Conservation (phyloP, 2,113 vertebrate genomes). For the Thalassarche chlororhynchos region DNA sequence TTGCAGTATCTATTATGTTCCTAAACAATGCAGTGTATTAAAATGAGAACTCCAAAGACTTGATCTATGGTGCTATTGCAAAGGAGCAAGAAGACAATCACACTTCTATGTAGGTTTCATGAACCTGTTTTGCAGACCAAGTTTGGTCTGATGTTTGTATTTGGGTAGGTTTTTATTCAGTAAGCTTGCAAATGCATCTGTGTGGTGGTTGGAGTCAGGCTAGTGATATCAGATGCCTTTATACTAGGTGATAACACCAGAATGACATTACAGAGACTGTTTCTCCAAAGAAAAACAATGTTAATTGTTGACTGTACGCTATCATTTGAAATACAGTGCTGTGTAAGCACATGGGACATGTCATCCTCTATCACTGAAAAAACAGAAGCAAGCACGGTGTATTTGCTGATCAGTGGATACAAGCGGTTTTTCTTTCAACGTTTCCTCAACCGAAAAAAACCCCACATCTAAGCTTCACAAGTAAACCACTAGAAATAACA, state of each 20-base stretch:
- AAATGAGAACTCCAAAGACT: background rate
- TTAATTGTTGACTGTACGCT: background rate
- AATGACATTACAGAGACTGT: background rate
- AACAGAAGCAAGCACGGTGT: background rate
- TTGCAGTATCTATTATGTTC: accelerated
- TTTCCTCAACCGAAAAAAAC: background rate
- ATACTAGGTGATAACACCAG: background rate
- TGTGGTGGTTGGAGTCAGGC: background rate
- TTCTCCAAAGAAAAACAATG: conserved; percentile 15
- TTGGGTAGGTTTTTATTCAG: background rate
- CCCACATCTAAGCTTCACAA: background rate
- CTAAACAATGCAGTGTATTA: background rate
- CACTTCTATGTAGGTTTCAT: background rate
- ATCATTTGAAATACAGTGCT: conserved; percentile 25
- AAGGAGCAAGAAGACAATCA: background rate
- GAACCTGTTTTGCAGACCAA: background rate
- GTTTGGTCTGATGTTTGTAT: background rate
- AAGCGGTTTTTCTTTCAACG: background rate
- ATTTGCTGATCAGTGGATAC: background rate
- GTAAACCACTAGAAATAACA: background rate
- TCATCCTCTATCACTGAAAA: background rate
- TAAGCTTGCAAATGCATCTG: background rate
- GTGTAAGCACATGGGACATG: conserved; percentile 18
- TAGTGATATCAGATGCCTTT: background rate
- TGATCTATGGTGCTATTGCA: background rate